Evolutionary conservation across 2,113 vertebrate genomes (phyloP), one percentile per base, ranked within the genome.

Genomic region (Colossoma macropomum): DNA sequence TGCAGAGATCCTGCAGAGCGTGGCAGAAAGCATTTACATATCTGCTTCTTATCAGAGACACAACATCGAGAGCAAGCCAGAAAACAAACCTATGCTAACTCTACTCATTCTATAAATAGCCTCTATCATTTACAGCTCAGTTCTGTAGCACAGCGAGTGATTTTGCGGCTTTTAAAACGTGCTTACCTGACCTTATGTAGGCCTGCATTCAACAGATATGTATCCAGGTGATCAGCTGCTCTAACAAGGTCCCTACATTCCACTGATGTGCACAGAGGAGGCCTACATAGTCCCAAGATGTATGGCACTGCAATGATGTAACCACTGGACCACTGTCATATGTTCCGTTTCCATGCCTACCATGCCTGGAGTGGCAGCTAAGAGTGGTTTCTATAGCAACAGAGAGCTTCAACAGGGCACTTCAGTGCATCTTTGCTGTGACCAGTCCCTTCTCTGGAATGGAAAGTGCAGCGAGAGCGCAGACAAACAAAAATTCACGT

Each of bases 321-420:
- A 90, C 75, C 79, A 77, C 80, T 34, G 59, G 84, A 59, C 85
- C 86, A 66, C 84, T 87, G 86, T 86, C 59, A 27, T 83, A 85
- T 81, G 86, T 73, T 89, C 79, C 17, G 80, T 92, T 84, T 85
- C 91, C 86, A 91, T 92, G 90, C 90, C 83, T 86, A 92, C 91
- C 69, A 62, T 75, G 88, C 87, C 86, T 90, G 86, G 90, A 92
- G 89, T 92, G 91, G 91, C 89, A 93, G 90, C 87, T 85, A 79
- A 86, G 87, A 89, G 88, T 87, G 86, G 90, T 89, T 90, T 76
- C 76, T 86, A 87, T 87, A 88, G 90, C 79, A 91, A 91, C 90
- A 89, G 54, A 70, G 77, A 77, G 41, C 86, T 79, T 85, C 79
- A 86, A 81, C 87, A 77, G 82, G 79, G 76, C 73, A 71, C 84